Percentiles rank a stretch among this genome's conserved stretches.
phyloP scores from a whole-genome alignment of 2,888 invertebrate species.

The Biston stratarius region DNA sequence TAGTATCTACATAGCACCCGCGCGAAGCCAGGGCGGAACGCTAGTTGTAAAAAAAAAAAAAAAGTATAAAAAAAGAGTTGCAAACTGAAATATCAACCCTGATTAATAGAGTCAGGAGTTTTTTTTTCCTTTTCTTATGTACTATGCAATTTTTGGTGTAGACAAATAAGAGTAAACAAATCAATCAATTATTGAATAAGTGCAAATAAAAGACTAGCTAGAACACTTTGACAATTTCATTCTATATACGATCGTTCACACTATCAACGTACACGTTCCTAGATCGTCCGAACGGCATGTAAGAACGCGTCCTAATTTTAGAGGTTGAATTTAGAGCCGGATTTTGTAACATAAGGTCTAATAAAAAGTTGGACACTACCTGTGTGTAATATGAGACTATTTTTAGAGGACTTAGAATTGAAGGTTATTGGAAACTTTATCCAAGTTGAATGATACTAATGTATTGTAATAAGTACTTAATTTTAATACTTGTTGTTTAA shows the following conservation, averaged over 20 bases:
- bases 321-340: slow-evolving; percentile 19
- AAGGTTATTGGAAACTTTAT: slow-evolving; percentile 13
- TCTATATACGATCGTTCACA: no score
- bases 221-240: no score
- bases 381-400: slow-evolving; percentile 16
- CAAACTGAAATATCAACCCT: background rate
- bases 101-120: no score
- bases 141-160: no score
- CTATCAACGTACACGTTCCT: background rate
- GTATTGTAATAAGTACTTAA: background rate
- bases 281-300: background rate
- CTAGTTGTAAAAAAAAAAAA: no score
- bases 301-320: background rate
- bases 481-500: no score
- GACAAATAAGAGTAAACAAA: no score
- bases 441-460: background rate
- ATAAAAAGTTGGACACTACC: slow-evolving; percentile 19
- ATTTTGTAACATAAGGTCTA: slow-evolving; percentile 17
- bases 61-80: background rate
- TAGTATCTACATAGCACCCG: no score
- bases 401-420: slow-evolving; percentile 5
- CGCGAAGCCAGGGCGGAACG: no score
- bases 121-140: no score
- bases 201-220: no score
- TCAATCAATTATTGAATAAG: no score